phyloP scores from a whole-genome alignment of 1,140 invertebrate species.

The Bombus waltoni region DNA sequence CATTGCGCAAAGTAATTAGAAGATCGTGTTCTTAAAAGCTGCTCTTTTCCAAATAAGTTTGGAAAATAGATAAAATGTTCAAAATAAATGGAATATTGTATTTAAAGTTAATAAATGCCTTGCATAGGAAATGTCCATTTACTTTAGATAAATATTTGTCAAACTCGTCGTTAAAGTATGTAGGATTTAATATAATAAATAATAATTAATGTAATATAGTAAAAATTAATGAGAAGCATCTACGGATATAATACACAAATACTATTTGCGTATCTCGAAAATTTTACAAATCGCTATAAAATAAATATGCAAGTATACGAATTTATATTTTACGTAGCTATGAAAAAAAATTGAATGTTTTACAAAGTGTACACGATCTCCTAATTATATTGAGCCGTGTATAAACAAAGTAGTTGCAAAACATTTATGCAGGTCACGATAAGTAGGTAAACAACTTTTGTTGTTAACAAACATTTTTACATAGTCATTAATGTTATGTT shows the following conservation, averaged over 20 bases:
- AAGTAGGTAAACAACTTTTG: conserved; percentile 23
- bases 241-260: not conserved
- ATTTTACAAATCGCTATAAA: not conserved
- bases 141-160: too few species aligned
- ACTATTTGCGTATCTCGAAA: not conserved
- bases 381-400: conserved; percentile 20
- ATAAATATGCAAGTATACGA: not conserved
- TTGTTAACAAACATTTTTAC: not conserved
- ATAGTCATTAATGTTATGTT: not conserved
- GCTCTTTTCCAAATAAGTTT: too few species aligned
- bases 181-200: not conserved
- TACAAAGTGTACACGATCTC: not conserved
- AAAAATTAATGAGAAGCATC: too few species aligned
- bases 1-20: not conserved
- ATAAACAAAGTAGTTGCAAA: conserved; percentile 21
- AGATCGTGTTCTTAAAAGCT: not conserved
- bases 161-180: not conserved
- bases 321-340: not conserved
- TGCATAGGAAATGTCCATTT: not conserved
- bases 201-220: not conserved
- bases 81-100: not conserved
- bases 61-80: too few species aligned
- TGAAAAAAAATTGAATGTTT: not conserved
- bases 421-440: conserved; percentile 27
- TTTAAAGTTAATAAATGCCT: not conserved